Evolutionary conservation across 2,113 vertebrate genomes (phyloP), one percentile per base, ranked within the genome.

Genomic region (Pedionomus torquatus): DNA sequence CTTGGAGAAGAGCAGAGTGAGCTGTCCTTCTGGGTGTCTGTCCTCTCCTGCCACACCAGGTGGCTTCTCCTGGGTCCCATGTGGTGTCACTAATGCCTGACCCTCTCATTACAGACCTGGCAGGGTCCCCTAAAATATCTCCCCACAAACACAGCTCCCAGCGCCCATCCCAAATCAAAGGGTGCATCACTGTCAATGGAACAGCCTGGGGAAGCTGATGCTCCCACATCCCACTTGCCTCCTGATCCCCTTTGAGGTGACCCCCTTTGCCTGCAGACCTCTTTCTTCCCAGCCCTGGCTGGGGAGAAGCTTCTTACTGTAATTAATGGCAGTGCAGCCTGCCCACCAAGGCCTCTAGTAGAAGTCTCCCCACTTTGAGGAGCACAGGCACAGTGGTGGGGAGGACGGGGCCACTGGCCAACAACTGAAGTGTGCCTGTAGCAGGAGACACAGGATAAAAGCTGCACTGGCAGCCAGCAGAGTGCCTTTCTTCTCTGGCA

Each of bases 11-110:
- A 75, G 61, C 70, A 71, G 54, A 71, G 64, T 0, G 1, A 94
- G 51, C 24, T 0, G 0, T 37, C 51, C 37, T 26, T 1, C n/a
- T 6, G 41, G 1, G 16, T n/a, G 68, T 52, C 20, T 2, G 2
- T 37, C 54, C 26, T 41, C 20, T 41, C 52, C 19, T 9, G 8
- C 14, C 37, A 5, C 17, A 13, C 43, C 23, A 20, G 17, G 17
- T 44, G 61, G 43, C 78, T 21, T 76, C 19, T 30, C 43, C 14
- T 3, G 65, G 35, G 51, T 71, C 35, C 58, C 80, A 3, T 0
- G 10, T 43, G 58, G 51, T 63, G 87, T 52, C 87, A 21, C 39
- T 19, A 44, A 9, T 21, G 66, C 51, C 44, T 33, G 48, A 14
- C 33, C 12, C 35, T 54, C 60, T 39, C 9, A 1, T 51, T 89